Evolutionary conservation across 1,140 invertebrate genomes (phyloP).

Genomic region (Aethina tumida): DNA sequence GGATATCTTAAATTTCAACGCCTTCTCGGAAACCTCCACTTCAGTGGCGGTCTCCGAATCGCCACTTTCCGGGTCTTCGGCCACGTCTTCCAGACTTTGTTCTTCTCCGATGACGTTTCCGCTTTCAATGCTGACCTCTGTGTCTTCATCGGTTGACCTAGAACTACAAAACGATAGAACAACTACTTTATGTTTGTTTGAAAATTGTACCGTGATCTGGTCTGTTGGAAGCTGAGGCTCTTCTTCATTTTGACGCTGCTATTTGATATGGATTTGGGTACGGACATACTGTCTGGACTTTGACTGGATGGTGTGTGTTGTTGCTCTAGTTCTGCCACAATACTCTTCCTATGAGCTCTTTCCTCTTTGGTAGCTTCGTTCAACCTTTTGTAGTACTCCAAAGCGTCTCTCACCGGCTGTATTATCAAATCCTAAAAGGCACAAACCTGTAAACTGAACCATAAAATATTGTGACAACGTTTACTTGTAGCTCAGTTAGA

Average conservation of each 20-base stretch:
- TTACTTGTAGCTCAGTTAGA: conserved; percentile 58
- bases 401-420: conserved; percentile 45
- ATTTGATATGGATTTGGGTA: conserved; percentile 44
- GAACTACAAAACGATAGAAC: conserved; percentile 24
- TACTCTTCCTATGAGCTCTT: conserved; percentile 48
- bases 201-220: conserved; percentile 28
- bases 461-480: conserved; percentile 5
- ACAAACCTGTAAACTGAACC: neutral
- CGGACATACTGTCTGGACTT: conserved; percentile 26
- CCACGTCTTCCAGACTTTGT: conserved; percentile 44
- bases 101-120: conserved; percentile 39
- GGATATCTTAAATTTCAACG: conserved; percentile 63
- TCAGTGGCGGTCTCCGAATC: conserved; percentile 63
- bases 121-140: conserved; percentile 21
- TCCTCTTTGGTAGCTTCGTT: conserved; percentile 56
- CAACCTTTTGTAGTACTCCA: conserved; percentile 49
- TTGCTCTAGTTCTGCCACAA: conserved; percentile 37
- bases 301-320: conserved; percentile 31
- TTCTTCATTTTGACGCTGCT: conserved; percentile 44
- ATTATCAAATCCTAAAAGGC: conserved; percentile 39
- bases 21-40: conserved; percentile 65
- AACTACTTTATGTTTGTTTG: neutral
- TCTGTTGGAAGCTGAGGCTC: conserved; percentile 32
- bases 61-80: conserved; percentile 51
- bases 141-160: conserved; percentile 33